Evolutionary conservation across 2,113 vertebrate genomes (phyloP).

Genomic region (Sander lucioperca): DNA sequence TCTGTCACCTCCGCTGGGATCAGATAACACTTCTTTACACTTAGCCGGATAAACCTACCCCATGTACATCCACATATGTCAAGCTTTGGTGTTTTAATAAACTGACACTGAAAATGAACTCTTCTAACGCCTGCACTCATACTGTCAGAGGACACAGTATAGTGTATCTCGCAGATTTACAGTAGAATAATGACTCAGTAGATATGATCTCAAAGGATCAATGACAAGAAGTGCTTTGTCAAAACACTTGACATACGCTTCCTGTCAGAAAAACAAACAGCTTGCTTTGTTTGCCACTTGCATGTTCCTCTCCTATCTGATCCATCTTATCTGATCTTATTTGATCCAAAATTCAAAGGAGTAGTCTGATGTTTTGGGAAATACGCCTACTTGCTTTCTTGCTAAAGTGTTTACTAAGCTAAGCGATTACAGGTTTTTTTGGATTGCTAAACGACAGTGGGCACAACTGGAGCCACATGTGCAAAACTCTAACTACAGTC

Average conservation of each 20-base stretch:
- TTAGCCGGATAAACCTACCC: slow-evolving; percentile 8
- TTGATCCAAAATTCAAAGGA: neutral
- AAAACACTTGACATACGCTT: slow-evolving; percentile 1
- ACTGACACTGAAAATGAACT: slow-evolving; percentile 39
- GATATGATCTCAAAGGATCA: slow-evolving; percentile 49
- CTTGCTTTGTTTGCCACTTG: neutral
- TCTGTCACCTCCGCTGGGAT: slow-evolving; percentile 66
- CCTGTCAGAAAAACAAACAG: neutral
- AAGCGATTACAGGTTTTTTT: too few species aligned
- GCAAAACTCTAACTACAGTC: too few species aligned
- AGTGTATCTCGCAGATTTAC: slow-evolving; percentile 12
- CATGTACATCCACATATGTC: slow-evolving; percentile 17
- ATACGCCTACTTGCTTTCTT: neutral
- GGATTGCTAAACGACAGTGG: too few species aligned
- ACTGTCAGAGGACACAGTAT: slow-evolving; percentile 29
- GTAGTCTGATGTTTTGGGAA: slow-evolving; percentile 2
- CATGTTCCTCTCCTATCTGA: neutral
- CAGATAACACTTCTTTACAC: slow-evolving; percentile 60
- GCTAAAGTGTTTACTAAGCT: neutral
- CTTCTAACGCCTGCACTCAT: slow-evolving; percentile 30
- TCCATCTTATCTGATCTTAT: neutral
- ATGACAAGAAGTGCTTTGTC: slow-evolving; percentile 28
- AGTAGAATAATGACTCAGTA: slow-evolving; percentile 20
- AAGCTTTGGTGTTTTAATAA: slow-evolving; percentile 27
- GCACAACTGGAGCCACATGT: too few species aligned